These are phyloP conservation scores for Gordius sp. DNA, from an alignment of 2,888 invertebrate species.

Conservation along the genomic window DNA sequence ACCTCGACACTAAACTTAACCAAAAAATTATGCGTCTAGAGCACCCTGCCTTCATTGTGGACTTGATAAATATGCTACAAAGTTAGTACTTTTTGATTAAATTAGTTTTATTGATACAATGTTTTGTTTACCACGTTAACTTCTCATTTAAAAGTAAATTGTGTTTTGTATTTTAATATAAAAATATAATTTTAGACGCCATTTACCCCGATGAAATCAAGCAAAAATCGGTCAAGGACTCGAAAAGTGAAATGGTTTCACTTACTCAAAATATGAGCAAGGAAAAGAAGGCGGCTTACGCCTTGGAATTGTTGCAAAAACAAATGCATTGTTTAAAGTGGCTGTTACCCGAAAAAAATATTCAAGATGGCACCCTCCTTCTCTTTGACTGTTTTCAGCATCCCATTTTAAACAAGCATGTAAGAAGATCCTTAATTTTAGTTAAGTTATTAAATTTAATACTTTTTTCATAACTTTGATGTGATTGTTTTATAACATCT, in stretches of 20 bases:
- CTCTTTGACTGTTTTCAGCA: slow-evolving; percentile 10
- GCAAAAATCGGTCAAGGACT: no score
- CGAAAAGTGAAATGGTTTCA: no score
- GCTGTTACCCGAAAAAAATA: background rate
- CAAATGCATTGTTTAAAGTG: background rate
- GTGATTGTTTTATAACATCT: background rate
- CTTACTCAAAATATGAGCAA: no score
- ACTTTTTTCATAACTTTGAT: background rate
- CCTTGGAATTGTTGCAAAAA: no score
- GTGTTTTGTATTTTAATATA: no score
- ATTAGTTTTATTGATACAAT: background rate
- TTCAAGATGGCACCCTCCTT: background rate
- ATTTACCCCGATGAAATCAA: no score
- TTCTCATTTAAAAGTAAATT: no score
- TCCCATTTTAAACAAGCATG: slow-evolving; percentile 6
- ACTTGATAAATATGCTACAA: background rate
- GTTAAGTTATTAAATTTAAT: background rate
- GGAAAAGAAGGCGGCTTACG: no score
- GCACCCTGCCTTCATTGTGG: background rate
- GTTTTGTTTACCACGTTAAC: no score
- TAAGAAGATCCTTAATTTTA: background rate
- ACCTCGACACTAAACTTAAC: background rate
- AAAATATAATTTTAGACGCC: no score
- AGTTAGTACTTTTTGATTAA: background rate
- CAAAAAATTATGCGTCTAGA: background rate